phyloP scores from a whole-genome alignment of 2,113 vertebrate species.

The Litocranius walleri region DNA sequence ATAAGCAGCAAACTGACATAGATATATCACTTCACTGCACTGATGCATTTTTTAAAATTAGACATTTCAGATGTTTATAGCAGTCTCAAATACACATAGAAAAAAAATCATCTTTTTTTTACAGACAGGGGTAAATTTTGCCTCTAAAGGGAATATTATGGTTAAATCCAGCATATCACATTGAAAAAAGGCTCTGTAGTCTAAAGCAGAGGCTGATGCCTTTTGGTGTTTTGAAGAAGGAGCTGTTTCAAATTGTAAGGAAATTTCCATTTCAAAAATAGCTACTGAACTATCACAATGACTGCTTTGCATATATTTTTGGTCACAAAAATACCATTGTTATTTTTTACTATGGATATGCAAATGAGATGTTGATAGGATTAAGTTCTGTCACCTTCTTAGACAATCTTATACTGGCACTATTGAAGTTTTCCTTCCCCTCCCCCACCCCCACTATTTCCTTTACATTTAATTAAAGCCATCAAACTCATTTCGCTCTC shows the following conservation, averaged over 20 bases:
- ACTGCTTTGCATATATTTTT: slow-evolving; percentile 77
- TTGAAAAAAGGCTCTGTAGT: slow-evolving; percentile 42
- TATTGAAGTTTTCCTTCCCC: slow-evolving; percentile 44
- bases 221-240: slow-evolving; percentile 72
- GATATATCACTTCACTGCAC: not conserved
- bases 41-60: slow-evolving; percentile 3
- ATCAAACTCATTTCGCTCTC: slow-evolving; percentile 41
- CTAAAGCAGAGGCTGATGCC: slow-evolving; percentile 50
- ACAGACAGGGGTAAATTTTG: slow-evolving; percentile 16
- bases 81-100: slow-evolving; percentile 25
- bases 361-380: slow-evolving; percentile 75
- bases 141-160: slow-evolving; percentile 8
- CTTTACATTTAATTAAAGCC: slow-evolving; percentile 65
- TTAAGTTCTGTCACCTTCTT: slow-evolving; percentile 68
- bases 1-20: not conserved
- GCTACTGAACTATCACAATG: slow-evolving; percentile 72
- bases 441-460: not conserved
- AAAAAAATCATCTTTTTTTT: slow-evolving; percentile 33
- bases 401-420: slow-evolving; percentile 25
- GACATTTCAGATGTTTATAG: slow-evolving; percentile 30
- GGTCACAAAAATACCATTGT: slow-evolving; percentile 75
- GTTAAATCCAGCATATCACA: slow-evolving; percentile 47
- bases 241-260: slow-evolving; percentile 69
- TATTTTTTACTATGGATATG: slow-evolving; percentile 73
- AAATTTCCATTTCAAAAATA: slow-evolving; percentile 79